These are phyloP conservation scores for Chanos chanos DNA, from an alignment of 2,797 vertebrate genomes.

Conservation along the genomic window DNA sequence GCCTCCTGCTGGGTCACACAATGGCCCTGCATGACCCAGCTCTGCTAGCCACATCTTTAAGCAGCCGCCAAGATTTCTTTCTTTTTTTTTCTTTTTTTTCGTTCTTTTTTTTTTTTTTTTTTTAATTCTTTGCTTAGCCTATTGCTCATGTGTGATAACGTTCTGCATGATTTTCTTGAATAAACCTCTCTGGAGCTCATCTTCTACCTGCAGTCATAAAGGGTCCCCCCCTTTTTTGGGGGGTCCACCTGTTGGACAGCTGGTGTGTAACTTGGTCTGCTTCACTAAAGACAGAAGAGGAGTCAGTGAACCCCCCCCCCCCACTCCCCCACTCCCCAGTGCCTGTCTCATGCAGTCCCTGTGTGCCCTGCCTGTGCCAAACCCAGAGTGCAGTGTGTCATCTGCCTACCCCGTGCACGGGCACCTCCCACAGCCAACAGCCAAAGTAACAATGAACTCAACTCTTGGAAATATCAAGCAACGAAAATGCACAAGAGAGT, in stretches of 20 bases:
- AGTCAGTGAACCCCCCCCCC: too few species aligned
- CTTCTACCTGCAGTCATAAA: conserved; percentile 71
- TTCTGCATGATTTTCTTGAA: conserved; percentile 71
- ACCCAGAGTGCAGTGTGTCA: too few species aligned
- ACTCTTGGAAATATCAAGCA: neutral
- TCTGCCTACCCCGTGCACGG: too few species aligned
- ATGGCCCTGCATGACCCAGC: conserved; percentile 46
- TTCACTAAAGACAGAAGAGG: conserved; percentile 72
- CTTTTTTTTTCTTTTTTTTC: too few species aligned
- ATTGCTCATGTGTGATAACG: conserved; percentile 73
- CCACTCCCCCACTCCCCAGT: neutral
- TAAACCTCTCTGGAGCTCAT: conserved; percentile 71
- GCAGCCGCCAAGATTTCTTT: too few species aligned
- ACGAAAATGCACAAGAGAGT: too few species aligned
- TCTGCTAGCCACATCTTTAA: too few species aligned
- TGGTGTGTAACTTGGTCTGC: conserved; percentile 74
- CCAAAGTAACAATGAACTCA: too few species aligned
- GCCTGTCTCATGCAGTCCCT: neutral
- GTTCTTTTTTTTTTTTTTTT: too few species aligned
- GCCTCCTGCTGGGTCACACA: conserved; percentile 72
- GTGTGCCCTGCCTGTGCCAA: neutral
- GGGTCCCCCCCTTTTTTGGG: conserved; percentile 58
- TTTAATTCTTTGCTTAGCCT: conserved; percentile 78
- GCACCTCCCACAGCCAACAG: too few species aligned
- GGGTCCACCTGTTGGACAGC: conserved; percentile 81